Base-by-base conservation (phyloP, 1,140 invertebrate genomes). In the Heliothis virescens region DNA sequence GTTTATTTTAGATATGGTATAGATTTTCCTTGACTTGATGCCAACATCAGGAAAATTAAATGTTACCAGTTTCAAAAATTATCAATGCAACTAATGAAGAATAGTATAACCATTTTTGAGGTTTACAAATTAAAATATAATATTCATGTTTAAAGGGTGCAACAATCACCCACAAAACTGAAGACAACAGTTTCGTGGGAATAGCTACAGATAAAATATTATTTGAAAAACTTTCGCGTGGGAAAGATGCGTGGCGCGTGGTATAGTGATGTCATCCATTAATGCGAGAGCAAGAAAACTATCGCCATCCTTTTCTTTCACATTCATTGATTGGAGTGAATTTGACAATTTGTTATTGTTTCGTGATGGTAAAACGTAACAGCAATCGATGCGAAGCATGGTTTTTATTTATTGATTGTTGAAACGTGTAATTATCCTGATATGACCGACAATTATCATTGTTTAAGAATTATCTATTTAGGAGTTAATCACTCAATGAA, bases 281-380 rank as follows among this genome's bases (percentile, higher is more conserved):
- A 57, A 55, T 34, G 52, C 15, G 69, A 29, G 29, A 57, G 7
- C 13, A 72, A 9, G 7, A 16, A 55, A 29, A 72, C 26, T 72
- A 34, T 34, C n/a, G 29, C 29, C 29, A 16, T 72, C 69, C 41
- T 41, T n/a, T 72, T 72, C 50, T 41, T 16, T 34, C 29, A 57
- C 69, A 34, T 72, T 72, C 69, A 72, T 72, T 72, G 69, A 72
- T 72, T 52, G 63, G 29, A n/a, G 26, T 47, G 34, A 29, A 72
- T 16, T 57, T 72, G 69, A 57, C 69, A 72, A 57, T 57, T 71
- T 71, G 67, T 71, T 71, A 71, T 71, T 52, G 48, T 71, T 69
- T 53, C 47, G 21, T 71, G n/a, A n/a, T 48, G 47, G 34, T 41
- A 41, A 7, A 7, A 34, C 0, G 34, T 41, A 41, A 41, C 34